A percentile compares a stretch with the other conserved stretches of the same genome.
Conservation (phyloP, 2,888 invertebrate species). For the Aproaerema taeniolella region DNA sequence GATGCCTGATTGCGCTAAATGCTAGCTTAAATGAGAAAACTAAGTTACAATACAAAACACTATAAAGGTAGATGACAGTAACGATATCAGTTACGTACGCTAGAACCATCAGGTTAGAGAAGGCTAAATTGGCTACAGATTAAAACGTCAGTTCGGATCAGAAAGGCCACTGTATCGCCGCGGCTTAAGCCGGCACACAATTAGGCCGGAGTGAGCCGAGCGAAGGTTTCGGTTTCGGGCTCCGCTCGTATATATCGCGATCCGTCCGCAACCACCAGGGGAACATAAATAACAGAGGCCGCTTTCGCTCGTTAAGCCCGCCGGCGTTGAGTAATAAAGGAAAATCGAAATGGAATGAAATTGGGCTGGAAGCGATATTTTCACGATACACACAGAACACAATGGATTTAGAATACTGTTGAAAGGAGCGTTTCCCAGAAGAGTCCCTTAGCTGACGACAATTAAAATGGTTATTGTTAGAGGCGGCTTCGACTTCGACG, state of each 20-base stretch:
- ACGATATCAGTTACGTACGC: no score
- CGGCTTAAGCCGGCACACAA: slow-evolving; percentile 66
- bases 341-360: slow-evolving; percentile 78
- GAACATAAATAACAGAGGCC: slow-evolving; percentile 73
- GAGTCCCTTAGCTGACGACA: slow-evolving; percentile 56
- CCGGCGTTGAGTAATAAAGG: slow-evolving; percentile 75
- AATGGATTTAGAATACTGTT: slow-evolving; percentile 66
- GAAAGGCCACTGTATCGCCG: slow-evolving; percentile 51
- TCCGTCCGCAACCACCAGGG: slow-evolving; percentile 73
- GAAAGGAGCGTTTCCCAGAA: slow-evolving; percentile 54
- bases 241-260: slow-evolving; percentile 68
- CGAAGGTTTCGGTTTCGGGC: slow-evolving; percentile 57
- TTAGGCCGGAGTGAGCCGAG: slow-evolving; percentile 63
- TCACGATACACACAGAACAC: slow-evolving; percentile 62
- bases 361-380: slow-evolving; percentile 73
- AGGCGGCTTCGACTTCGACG: slow-evolving; percentile 39
- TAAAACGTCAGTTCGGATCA: slow-evolving; percentile 48
- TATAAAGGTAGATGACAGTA: no score
- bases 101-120: no score
- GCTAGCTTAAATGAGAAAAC: no score
- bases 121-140: slow-evolving; percentile 33
- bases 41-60: no score
- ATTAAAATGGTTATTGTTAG: slow-evolving; percentile 68
- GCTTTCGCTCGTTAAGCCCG: slow-evolving; percentile 73
- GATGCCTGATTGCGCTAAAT: no score